Base-by-base conservation (phyloP, 2,888 invertebrate species). In the Rotaria socialis region DNA sequence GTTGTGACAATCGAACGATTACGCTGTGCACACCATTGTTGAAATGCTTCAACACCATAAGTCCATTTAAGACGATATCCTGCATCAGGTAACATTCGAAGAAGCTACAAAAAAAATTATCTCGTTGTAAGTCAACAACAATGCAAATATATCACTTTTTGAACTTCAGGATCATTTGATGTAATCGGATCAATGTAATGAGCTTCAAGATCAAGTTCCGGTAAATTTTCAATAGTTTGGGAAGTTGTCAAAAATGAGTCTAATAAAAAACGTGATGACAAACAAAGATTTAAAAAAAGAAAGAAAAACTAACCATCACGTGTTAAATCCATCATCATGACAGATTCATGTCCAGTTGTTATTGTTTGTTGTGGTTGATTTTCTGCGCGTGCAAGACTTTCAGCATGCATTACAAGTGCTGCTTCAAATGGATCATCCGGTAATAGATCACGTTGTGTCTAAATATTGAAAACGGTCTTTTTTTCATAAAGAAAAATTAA, bases 261-360 rank as follows among this genome's bases (percentile, higher is more conserved):
- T 80, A n/a, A n/a, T 10, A 47, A n/a, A 24, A 47, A n/a, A n/a
- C 10, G 0, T 47, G 50, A 11, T n/a, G 24, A n/a, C 24, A 67
- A 35, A 4, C 5, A 24, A 7, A 24, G 24, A 56, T 1, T 35
- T 2, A 35, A 56, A 8, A 56, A 56, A 5, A 56, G 8, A 24
- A 56, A 74, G 27, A 75, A 74, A 74, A 67, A 55, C 75, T 6
- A 43, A 56, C 52, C 85, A 56, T 85, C 86, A 85, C 67, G 67
- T 74, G 47, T 80, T 85, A 43, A 85, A 86, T 35, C 75, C 86
- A 67, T 85, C 85, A 41, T 85, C 85, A 56, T 85, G n/a, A 74
- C 56, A 43, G 43, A 47, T 55, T 47, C 80, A n/a, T 80, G 47
- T 80, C 47, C 47, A 11, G 35, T 47, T 14, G 80, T 80, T 47